phyloP scores from a whole-genome alignment of 2,113 vertebrate species.

The Hemiscyllium ocellatum region DNA sequence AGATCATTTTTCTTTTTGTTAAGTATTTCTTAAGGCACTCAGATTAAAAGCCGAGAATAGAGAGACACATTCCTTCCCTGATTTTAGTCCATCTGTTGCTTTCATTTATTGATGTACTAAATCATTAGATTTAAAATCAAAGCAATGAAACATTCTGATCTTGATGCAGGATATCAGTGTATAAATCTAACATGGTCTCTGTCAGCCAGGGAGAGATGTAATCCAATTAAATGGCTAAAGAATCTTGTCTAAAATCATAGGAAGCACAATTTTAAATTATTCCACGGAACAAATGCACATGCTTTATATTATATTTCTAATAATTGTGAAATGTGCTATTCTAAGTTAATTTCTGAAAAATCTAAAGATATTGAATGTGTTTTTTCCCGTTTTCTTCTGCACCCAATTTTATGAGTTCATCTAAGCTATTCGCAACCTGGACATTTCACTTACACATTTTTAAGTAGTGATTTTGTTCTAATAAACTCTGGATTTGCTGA shows the following conservation, averaged over 20 bases:
- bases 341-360: neutral
- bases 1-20: neutral
- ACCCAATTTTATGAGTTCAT: neutral
- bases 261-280: neutral
- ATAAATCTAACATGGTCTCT: neutral
- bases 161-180: neutral
- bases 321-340: neutral
- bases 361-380: neutral
- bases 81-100: neutral
- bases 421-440: neutral
- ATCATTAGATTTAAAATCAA: neutral
- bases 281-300: neutral
- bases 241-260: neutral
- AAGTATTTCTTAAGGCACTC: neutral
- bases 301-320: neutral
- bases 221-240: neutral
- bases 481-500: neutral
- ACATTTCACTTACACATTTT: neutral
- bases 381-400: neutral
- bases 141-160: neutral
- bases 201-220: neutral
- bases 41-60: neutral
- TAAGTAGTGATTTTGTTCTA: neutral
- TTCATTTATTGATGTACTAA: neutral
- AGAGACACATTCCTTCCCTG: neutral